Base-by-base conservation (phyloP, 2,888 invertebrate species). In the Chrysina gloriosa region DNA sequence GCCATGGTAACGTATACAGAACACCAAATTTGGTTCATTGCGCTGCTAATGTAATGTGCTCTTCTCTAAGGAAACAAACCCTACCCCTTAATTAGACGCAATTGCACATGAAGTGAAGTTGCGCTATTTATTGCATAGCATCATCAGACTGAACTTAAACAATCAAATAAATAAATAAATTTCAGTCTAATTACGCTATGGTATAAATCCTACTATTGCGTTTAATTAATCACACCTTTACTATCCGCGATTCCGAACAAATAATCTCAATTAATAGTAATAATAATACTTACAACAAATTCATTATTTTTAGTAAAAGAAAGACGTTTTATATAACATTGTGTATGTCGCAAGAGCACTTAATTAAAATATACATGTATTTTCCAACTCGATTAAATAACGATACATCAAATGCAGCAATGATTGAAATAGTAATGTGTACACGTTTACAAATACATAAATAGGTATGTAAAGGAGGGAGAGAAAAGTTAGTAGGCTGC, bases 341-440 rank as follows among this genome's bases (percentile, higher is more conserved):
- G 47, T 9, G n/a, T 1, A 9, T 23, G 23, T 47, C 23, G 23
- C 47, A 47, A 47, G 23, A 47, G 19, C 21, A 47, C 21, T 47
- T 47, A 47, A 47, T n/a, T 47, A 47, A 47, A 47, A 47, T 47
- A n/a, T n/a, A n/a, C n/a, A 45, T 14, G 54, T 39, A 34, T 58
- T 58, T 56, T 58, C 42, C 58, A 39, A 58, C n/a, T 39, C 58
- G 58, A 39, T 39, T 39, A 58, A 19, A 39, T 58, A 42, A 14
- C 58, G 25, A 58, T 39, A 58, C 14, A 58, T 58, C 58, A 58
- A 58, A 39, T 39, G 39, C 23, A 58, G 58, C 42, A 58, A 39
- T n/a, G 39, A 58, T 58, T 25, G 39, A 58, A 58, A 58, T 39
- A 42, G 58, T 39, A 58, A 58, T 39, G 36, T 54, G 14, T 47